Evolutionary conservation across 1,140 invertebrate genomes (phyloP).

Genomic region (Drosophila busckii): DNA sequence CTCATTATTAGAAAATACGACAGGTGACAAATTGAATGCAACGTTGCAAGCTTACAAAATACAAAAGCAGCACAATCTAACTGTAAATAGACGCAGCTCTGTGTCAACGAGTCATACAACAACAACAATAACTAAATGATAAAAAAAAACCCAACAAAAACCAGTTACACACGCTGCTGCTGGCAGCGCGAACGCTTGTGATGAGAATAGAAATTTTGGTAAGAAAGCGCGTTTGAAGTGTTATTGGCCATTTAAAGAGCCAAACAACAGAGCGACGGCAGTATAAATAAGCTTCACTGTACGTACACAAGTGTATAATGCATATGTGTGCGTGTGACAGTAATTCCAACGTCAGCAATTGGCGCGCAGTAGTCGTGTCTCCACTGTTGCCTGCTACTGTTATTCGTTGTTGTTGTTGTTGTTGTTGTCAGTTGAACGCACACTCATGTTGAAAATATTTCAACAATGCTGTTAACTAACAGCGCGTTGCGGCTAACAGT

Average conservation of each 20-base stretch:
- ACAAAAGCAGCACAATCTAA: background rate
- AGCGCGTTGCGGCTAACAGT: constrained; percentile 20
- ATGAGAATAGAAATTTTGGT: constrained; percentile 33
- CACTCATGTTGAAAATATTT: constrained; percentile 50
- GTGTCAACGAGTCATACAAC: constrained; percentile 15
- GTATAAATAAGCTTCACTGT: too few relatives aligned
- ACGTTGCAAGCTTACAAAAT: too few relatives aligned
- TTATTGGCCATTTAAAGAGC: constrained; percentile 31
- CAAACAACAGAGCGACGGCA: background rate
- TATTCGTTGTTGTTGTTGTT: background rate
- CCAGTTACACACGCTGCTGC: constrained; percentile 30
- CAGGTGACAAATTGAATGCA: too few relatives aligned
- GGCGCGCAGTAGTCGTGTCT: constrained; percentile 28
- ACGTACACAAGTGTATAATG: background rate
- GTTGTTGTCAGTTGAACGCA: constrained; percentile 10
- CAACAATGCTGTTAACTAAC: constrained; percentile 53
- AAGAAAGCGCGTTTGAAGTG: constrained; percentile 21
- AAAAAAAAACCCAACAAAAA: too few relatives aligned
- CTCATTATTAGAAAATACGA: too few relatives aligned
- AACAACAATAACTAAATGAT: too few relatives aligned
- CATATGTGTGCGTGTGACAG: background rate
- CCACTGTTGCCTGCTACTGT: background rate
- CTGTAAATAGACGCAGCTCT: constrained; percentile 2
- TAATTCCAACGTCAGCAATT: constrained; percentile 34
- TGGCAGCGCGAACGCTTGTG: too few relatives aligned